Conservation (phyloP, 2,113 vertebrate genomes). For the Chauna torquata region DNA sequence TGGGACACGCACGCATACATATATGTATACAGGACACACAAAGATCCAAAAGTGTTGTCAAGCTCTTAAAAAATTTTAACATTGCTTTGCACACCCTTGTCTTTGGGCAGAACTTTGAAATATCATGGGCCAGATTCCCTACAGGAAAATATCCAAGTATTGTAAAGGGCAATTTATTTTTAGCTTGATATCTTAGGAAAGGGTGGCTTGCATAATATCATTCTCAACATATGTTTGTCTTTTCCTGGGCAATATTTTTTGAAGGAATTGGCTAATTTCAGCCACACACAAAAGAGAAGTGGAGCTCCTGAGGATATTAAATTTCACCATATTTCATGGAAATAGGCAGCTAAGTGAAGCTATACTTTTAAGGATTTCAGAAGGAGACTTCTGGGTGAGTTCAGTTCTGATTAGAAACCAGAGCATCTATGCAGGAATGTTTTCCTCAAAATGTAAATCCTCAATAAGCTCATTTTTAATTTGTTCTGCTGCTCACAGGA, state of each 20-base stretch:
- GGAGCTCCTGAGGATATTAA: not conserved
- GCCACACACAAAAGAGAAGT: not conserved
- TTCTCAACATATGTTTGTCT: not conserved
- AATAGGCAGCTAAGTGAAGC: not conserved
- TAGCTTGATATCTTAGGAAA: not conserved
- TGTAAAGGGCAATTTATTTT: not conserved
- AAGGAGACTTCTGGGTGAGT: not conserved
- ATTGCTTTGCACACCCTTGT: not conserved
- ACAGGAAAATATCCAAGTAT: not conserved
- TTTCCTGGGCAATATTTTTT: not conserved
- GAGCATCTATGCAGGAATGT: not conserved
- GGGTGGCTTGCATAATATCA: fast-evolving
- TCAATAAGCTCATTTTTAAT: not conserved
- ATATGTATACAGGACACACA: not conserved
- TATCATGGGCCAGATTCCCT: not conserved
- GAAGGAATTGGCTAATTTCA: not conserved
- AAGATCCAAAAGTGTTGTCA: not conserved
- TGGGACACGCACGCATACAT: no score
- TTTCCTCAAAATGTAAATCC: not conserved
- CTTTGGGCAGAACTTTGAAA: not conserved
- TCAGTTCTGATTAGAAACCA: not conserved
- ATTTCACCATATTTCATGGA: not conserved
- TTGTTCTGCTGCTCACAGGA: not conserved
- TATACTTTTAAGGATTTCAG: not conserved
- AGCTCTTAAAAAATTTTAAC: not conserved